phyloP scores from a whole-genome alignment of 2,888 invertebrate genomes.

The Miltochrista miniata region DNA sequence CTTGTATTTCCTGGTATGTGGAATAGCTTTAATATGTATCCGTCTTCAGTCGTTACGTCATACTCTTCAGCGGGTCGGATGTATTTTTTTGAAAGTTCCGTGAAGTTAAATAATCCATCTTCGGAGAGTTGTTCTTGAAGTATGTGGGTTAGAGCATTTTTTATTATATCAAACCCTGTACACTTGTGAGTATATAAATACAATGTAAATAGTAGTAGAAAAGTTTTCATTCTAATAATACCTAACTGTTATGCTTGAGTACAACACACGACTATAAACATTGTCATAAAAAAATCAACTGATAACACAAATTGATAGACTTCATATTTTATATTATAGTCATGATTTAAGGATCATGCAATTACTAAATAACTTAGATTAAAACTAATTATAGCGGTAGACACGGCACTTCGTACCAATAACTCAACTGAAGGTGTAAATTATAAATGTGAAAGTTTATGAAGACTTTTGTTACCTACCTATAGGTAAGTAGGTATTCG shows the following conservation, averaged over 20 bases:
- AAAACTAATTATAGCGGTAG: too few species aligned
- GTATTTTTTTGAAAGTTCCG: constrained; percentile 52
- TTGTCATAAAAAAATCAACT: too few species aligned
- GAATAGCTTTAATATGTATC: constrained; percentile 52
- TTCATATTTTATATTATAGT: too few species aligned
- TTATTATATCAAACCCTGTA: background rate
- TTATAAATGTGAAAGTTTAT: too few species aligned
- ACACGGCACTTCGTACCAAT: too few species aligned
- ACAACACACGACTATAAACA: background rate
- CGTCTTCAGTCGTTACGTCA: constrained; percentile 54
- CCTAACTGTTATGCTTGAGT: background rate
- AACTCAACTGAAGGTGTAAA: too few species aligned
- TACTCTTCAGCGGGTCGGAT: constrained; percentile 52
- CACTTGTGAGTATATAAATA: background rate
- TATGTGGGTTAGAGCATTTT: background rate
- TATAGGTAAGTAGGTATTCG: too few species aligned
- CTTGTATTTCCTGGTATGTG: constrained; percentile 57
- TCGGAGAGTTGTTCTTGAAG: constrained; percentile 26
- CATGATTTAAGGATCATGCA: too few species aligned
- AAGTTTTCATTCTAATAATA: background rate
- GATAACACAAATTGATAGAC: too few species aligned
- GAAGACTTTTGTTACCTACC: too few species aligned
- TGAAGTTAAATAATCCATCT: constrained; percentile 48
- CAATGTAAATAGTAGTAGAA: background rate
- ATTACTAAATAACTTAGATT: too few species aligned